phyloP scores from a whole-genome alignment of 2,113 vertebrate species.

The Saccopteryx leptura region DNA sequence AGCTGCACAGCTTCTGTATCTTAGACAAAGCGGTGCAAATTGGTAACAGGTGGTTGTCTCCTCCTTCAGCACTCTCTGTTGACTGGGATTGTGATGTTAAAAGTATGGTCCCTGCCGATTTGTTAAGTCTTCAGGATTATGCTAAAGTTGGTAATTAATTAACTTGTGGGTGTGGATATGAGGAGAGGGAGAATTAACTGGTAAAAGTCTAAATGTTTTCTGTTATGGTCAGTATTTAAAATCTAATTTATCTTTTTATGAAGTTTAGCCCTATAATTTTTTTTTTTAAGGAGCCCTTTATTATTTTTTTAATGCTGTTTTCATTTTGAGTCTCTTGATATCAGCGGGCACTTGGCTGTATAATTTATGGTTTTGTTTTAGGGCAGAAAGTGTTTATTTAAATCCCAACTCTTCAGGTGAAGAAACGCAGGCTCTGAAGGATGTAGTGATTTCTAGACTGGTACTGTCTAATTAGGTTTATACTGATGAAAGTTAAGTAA shows the following conservation, averaged over 20 bases:
- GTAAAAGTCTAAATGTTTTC: not conserved
- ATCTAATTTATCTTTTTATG: not conserved
- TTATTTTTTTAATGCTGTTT: not conserved
- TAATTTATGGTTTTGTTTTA: not conserved
- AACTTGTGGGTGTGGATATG: not conserved
- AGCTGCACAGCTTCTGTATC: not conserved
- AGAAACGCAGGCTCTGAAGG: not conserved
- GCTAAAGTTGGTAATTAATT: not conserved
- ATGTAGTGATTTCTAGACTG: not conserved
- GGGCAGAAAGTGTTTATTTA: not conserved
- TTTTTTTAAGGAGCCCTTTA: not conserved
- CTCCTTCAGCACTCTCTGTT: not conserved
- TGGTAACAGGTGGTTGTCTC: not conserved
- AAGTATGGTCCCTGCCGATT: fast-evolving
- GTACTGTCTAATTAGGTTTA: not conserved
- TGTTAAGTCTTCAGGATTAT: not conserved
- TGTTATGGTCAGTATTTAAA: not conserved
- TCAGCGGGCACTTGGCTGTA: not conserved
- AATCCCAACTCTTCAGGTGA: fast-evolving
- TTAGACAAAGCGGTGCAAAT: not conserved
- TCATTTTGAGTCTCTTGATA: not conserved
- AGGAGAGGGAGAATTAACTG: not conserved
- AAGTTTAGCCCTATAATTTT: not conserved
- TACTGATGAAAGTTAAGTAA: not conserved
- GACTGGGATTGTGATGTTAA: not conserved